Evolutionary conservation across 2,113 vertebrate genomes (phyloP).

Genomic region (Stigmatopora nigra): DNA sequence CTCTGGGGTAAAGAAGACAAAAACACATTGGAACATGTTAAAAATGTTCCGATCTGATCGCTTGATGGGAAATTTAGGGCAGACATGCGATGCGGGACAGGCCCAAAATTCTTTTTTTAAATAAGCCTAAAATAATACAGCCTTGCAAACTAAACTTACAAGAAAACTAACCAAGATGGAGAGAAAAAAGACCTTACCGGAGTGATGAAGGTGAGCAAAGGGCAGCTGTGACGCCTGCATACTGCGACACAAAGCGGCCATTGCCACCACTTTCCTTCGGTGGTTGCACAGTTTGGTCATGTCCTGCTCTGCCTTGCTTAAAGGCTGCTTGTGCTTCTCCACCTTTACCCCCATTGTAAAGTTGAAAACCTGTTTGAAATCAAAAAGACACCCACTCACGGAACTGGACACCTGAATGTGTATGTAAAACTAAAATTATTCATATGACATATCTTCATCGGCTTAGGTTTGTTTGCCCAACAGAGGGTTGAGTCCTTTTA

Average conservation of each 20-base stretch:
- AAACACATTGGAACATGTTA: background rate
- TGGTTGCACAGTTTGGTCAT: constrained; percentile 96
- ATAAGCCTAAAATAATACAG: too few species aligned
- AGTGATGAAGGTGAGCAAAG: constrained; percentile 52
- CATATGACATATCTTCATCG: background rate
- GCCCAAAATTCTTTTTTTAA: too few species aligned
- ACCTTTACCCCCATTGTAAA: constrained; percentile 79
- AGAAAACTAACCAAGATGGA: too few species aligned
- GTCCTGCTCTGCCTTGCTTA: constrained; percentile 84
- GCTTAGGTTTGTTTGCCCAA: too few species aligned
- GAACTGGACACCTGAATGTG: background rate
- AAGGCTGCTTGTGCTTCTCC: constrained; percentile 70
- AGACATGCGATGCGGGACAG: too few species aligned
- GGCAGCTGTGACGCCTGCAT: constrained; percentile 77
- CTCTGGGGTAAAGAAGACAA: constrained; percentile 36
- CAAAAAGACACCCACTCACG: background rate
- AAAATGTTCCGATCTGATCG: too few species aligned
- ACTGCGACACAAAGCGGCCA: constrained; percentile 84
- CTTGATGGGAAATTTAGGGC: too few species aligned
- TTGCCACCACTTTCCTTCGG: constrained; percentile 88
- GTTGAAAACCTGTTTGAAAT: constrained; percentile 77
- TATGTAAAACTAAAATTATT: background rate
- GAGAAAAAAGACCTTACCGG: constrained; percentile 50
- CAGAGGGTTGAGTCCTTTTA: too few species aligned
- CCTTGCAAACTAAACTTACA: too few species aligned